A percentile compares a stretch with the other conserved stretches of the same genome.
Evolutionary conservation across 1,140 invertebrate species (phyloP).

Genomic region (Copidosoma floridanum): DNA sequence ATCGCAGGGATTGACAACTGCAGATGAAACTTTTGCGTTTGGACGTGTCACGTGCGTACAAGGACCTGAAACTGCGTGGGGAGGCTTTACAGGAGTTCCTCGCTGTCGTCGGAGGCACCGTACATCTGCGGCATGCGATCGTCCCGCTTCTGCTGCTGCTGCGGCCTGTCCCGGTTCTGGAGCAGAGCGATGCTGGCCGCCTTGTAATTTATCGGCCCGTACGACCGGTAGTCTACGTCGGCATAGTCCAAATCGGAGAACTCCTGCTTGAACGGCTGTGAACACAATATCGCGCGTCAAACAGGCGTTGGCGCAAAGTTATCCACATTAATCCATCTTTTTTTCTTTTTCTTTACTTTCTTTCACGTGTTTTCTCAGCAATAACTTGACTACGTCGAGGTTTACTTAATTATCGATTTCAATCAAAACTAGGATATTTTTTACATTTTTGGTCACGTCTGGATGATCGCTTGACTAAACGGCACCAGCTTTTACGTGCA

Average conservation of each 20-base stretch:
- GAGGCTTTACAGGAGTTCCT: conserved; percentile 48
- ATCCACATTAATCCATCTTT: conserved; percentile 6
- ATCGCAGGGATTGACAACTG: too few relatives aligned
- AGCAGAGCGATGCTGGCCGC: conserved; percentile 40
- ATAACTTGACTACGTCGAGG: too few relatives aligned
- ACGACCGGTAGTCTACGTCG: conserved; percentile 82
- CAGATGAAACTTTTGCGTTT: conserved; percentile 43
- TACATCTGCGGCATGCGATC: conserved; percentile 54
- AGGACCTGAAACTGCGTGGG: too few relatives aligned
- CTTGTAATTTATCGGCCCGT: conserved; percentile 69
- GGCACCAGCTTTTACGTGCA: too few relatives aligned
- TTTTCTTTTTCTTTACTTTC: not conserved
- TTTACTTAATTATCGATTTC: too few relatives aligned
- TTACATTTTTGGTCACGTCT: too few relatives aligned
- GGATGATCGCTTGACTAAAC: too few relatives aligned
- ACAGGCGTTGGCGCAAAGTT: too few relatives aligned
- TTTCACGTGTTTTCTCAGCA: too few relatives aligned
- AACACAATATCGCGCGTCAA: too few relatives aligned
- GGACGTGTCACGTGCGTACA: too few relatives aligned
- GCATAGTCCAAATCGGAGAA: conserved; percentile 83
- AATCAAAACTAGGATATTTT: too few relatives aligned
- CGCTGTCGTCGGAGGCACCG: conserved; percentile 51
- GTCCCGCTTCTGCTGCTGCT: conserved; percentile 34
- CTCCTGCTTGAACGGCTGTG: conserved; percentile 69
- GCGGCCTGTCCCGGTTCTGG: conserved; percentile 42